Evolutionary conservation across 2,113 vertebrate species (phyloP), one percentile per base, ranked within the genome.

Genomic region (Periophthalmodon schlosseri): DNA sequence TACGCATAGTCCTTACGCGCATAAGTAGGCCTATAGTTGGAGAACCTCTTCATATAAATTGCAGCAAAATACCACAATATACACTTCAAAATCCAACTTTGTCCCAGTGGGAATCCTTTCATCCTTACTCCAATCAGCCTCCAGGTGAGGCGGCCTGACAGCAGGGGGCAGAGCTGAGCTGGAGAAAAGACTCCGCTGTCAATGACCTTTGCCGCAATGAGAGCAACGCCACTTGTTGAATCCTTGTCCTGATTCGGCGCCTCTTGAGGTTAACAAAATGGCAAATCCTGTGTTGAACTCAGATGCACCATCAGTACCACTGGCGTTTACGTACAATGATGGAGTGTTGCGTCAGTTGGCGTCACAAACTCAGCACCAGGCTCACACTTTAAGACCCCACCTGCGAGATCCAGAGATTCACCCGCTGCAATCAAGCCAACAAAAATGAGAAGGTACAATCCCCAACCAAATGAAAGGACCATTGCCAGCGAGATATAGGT

Each of bases 121-220:
- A n/a, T 49, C 66, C 13, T 34, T 34, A 7, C 66, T 68, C 39
- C 21, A 24, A 46, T 23, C 44, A 21, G n/a, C 39, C 44, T 68
- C 39, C 21, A n/a, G 9, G 65, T 16, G 39, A 28, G 13, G 4
- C 0, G 0, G 46, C 5, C 1, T 21, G 23, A 71, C 89, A 88
- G 83, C 74, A 87, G 86, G 87, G 73, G 86, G 79, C 84, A 64
- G 66, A 69, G 69, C 28, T 68, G 83, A 80, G 86, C 87, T 75
- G 67, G 70, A 68, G 23, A 63, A 70, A 63, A 5, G 3, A 2
- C 2, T 63, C 77, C 71, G 84, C 75, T 64, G 57, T n/a, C 58
- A 3, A 60, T 56, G 81, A 84, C 88, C 81, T 77, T 79, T 74
- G 74, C 81, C 72, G 74, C 9, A 11, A 3, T 54, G 36, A 39